A percentile compares a stretch with the other conserved stretches of the same genome.
Evolutionary conservation across 2,113 vertebrate genomes (phyloP).

Genomic region (Potamarius usumacintae): DNA sequence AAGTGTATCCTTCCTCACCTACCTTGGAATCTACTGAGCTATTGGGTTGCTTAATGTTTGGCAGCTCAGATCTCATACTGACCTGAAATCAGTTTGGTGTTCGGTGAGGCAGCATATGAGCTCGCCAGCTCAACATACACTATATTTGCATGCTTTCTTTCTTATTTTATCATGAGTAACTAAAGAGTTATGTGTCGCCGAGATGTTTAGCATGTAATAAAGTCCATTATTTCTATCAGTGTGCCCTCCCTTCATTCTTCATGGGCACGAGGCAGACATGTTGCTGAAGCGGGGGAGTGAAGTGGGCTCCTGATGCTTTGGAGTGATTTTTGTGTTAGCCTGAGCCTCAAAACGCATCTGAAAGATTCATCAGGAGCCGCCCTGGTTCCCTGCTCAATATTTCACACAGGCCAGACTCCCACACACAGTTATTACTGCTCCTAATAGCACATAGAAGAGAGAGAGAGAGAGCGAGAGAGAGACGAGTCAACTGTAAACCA

Average conservation of each 20-base stretch:
- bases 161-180: constrained; percentile 1
- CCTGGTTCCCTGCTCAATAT: constrained; percentile 52
- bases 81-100: neutral
- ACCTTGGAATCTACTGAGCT: neutral
- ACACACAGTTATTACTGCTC: constrained; percentile 45
- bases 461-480: constrained; percentile 3
- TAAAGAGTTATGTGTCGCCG: neutral
- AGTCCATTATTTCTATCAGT: neutral
- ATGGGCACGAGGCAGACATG: neutral
- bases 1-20: neutral
- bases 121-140: neutral
- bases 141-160: neutral
- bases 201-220: neutral
- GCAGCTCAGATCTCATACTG: neutral
- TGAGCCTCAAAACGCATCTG: constrained; percentile 37
- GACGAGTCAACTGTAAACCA: neutral
- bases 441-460: constrained; percentile 40
- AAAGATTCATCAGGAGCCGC: constrained; percentile 49
- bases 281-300: neutral
- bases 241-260: neutral
- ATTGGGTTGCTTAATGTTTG: neutral
- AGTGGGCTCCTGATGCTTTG: constrained; percentile 18
- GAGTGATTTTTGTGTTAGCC: constrained; percentile 37
- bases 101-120: neutral
- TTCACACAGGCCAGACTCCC: constrained; percentile 50